Evolutionary conservation across 2,888 invertebrate genomes (phyloP).

Genomic region (Heliconius cydno): DNA sequence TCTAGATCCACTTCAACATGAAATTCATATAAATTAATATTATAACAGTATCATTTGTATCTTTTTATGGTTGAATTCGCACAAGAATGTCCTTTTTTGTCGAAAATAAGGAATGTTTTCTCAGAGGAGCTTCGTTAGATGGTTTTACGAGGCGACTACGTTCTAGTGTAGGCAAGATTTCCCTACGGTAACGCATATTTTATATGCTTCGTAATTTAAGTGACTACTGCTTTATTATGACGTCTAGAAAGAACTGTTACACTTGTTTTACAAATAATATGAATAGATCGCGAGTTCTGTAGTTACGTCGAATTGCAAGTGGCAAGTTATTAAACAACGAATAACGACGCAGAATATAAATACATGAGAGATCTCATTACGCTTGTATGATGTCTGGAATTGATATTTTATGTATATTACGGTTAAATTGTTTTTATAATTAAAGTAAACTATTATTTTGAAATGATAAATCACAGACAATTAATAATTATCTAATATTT

Average conservation of each 20-base stretch:
- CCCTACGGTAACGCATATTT: slow-evolving; percentile 77
- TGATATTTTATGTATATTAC: not conserved
- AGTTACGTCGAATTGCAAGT: not conserved
- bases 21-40: slow-evolving; percentile 15
- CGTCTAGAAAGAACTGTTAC: slow-evolving; percentile 34
- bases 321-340: not conserved
- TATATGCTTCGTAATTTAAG: slow-evolving; percentile 73
- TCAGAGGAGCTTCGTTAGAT: slow-evolving; percentile 66
- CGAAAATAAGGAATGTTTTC: slow-evolving; percentile 54
- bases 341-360: not conserved
- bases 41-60: slow-evolving; percentile 36
- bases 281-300: slow-evolving; percentile 18
- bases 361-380: not conserved
- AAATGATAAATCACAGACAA: not conserved
- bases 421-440: not conserved
- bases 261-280: slow-evolving; percentile 34
- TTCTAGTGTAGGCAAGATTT: slow-evolving; percentile 70
- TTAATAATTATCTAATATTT: not conserved
- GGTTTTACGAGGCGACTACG: slow-evolving; percentile 70
- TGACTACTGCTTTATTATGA: slow-evolving; percentile 62
- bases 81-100: slow-evolving; percentile 46
- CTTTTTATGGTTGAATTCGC: slow-evolving; percentile 42
- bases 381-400: not conserved
- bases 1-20: slow-evolving; percentile 5
- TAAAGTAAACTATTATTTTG: no score